These are phyloP conservation scores for Lampris megalopsis DNA, from an alignment of 2,113 vertebrate species.

Conservation along the genomic window DNA sequence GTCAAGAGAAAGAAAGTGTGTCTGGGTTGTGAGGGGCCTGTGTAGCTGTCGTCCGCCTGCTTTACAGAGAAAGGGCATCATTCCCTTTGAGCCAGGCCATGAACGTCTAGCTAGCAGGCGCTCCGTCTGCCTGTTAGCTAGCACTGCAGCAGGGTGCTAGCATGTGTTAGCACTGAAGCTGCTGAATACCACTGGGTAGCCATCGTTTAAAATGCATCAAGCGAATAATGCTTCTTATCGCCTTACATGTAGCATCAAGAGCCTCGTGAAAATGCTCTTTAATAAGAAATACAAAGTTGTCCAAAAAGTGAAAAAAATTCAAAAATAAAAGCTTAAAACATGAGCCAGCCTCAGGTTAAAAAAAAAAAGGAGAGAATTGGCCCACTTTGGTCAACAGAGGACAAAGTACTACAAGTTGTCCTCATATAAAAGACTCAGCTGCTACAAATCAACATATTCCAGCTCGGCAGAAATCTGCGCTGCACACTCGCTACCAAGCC, in stretches of 20 bases:
- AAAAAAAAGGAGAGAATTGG: too few relatives aligned
- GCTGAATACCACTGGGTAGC: not conserved
- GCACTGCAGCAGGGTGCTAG: too few relatives aligned
- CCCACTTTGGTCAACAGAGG: not conserved
- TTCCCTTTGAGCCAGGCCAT: slow-evolving; percentile 45
- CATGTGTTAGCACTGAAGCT: not conserved
- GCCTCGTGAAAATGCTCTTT: not conserved
- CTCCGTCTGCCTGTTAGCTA: slow-evolving; percentile 41
- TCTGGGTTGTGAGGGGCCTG: not conserved
- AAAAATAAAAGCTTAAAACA: not conserved
- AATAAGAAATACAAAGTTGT: too few relatives aligned
- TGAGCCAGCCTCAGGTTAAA: not conserved
- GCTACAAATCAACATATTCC: slow-evolving; percentile 34
- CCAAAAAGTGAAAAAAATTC: too few relatives aligned
- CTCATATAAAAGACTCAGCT: slow-evolving; percentile 7
- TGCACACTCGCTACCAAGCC: slow-evolving; percentile 34
- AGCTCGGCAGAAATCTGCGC: slow-evolving; percentile 20
- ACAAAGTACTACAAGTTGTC: slow-evolving; percentile 4
- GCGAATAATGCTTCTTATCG: not conserved
- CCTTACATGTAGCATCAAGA: not conserved
- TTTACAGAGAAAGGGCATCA: slow-evolving; percentile 31
- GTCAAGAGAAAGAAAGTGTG: not conserved
- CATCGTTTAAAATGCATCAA: not conserved
- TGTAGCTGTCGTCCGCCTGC: slow-evolving; percentile 29
- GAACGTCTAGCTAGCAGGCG: slow-evolving; percentile 54